phyloP scores from a whole-genome alignment of 1,140 invertebrate genomes.

The Orius insidiosus region DNA sequence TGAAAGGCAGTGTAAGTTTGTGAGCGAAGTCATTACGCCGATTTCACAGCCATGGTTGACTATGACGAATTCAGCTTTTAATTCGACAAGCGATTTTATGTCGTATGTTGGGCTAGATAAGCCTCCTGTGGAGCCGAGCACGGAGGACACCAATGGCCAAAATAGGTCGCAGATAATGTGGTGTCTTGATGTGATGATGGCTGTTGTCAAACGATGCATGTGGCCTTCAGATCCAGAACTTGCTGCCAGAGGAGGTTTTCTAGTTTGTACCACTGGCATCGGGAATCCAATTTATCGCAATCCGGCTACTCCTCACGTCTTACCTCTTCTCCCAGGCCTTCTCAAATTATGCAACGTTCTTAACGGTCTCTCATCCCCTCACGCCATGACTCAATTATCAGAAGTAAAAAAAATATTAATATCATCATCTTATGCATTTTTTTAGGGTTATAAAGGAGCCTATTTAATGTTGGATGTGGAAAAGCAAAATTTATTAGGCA shows the following conservation, averaged over 20 bases:
- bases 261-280: slow-evolving; percentile 51
- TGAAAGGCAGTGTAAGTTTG: slow-evolving; percentile 61
- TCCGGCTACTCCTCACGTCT: slow-evolving; percentile 64
- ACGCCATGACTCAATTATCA: slow-evolving; percentile 38
- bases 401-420: too few species aligned
- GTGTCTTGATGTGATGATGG: slow-evolving; percentile 48
- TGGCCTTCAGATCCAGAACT: slow-evolving; percentile 67
- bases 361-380: slow-evolving; percentile 64
- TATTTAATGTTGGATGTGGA: slow-evolving; percentile 53
- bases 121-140: slow-evolving; percentile 40
- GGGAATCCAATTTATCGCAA: slow-evolving; percentile 66
- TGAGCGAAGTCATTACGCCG: slow-evolving; percentile 55
- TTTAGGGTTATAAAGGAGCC: slow-evolving; percentile 48
- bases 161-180: slow-evolving; percentile 25
- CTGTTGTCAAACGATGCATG: slow-evolving; percentile 66
- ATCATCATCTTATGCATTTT: too few species aligned
- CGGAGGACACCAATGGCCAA: slow-evolving; percentile 37
- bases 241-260: slow-evolving; percentile 61
- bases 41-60: slow-evolving; percentile 40
- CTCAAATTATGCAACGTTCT: slow-evolving; percentile 54
- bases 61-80: slow-evolving; percentile 35
- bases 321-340: slow-evolving; percentile 57
- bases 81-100: slow-evolving; percentile 49
- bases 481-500: slow-evolving; percentile 44
- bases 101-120: slow-evolving; percentile 57